Evolutionary conservation across 1,140 invertebrate species (phyloP).

Genomic region (Aculops lycopersici): DNA sequence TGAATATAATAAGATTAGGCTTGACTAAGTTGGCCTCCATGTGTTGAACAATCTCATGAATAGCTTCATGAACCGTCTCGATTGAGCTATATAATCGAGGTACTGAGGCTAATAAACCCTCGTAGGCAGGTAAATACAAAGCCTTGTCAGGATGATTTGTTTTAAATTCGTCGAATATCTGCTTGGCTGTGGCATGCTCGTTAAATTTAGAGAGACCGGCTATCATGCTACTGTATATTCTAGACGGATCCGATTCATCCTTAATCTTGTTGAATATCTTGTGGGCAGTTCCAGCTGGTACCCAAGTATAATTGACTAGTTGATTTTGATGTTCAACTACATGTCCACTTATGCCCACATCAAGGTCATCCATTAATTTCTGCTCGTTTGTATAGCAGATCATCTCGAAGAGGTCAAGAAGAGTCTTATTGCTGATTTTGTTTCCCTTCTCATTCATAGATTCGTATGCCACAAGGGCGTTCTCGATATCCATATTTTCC

Average conservation of each 20-base stretch:
- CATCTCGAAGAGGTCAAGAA: slow-evolving; percentile 39
- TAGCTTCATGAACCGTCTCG: slow-evolving; percentile 25
- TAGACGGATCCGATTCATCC: slow-evolving; percentile 10
- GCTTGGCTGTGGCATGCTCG: slow-evolving; percentile 26
- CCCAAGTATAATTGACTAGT: slow-evolving; percentile 31
- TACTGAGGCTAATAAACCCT: slow-evolving; percentile 27
- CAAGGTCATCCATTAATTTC: slow-evolving; percentile 29
- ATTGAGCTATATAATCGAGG: slow-evolving; percentile 25
- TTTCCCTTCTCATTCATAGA: slow-evolving; percentile 26
- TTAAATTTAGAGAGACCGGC: slow-evolving; percentile 30
- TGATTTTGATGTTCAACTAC: slow-evolving; percentile 22
- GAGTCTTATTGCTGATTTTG: slow-evolving; percentile 23
- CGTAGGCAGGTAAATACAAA: slow-evolving; percentile 30
- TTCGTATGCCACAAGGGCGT: slow-evolving; percentile 36
- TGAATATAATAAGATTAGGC: slow-evolving; percentile 40
- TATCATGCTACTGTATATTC: slow-evolving; percentile 26
- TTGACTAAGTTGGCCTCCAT: slow-evolving; percentile 24
- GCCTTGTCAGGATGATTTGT: slow-evolving; percentile 27
- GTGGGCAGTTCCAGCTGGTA: slow-evolving; percentile 32
- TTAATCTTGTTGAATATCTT: slow-evolving; percentile 23
- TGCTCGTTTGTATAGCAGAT: slow-evolving; percentile 30
- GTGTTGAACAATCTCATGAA: slow-evolving; percentile 23
- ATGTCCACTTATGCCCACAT: slow-evolving; percentile 37
- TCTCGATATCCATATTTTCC: slow-evolving; percentile 24
- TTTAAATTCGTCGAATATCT: slow-evolving; percentile 29